Conservation (phyloP, 23 tunicate genomes). For the Diplosoma virens region DNA sequence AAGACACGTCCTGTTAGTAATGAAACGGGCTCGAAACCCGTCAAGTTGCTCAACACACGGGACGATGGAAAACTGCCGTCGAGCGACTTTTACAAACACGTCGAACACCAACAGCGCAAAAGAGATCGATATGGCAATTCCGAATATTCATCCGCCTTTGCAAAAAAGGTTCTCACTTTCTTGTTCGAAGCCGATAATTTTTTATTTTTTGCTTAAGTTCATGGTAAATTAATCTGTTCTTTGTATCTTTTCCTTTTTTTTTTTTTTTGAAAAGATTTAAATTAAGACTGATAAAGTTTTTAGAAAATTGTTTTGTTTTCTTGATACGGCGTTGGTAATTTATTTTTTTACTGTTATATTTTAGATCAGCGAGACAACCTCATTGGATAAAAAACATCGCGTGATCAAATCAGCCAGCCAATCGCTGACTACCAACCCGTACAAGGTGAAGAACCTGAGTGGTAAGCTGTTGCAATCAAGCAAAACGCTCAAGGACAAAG, state of each 20-base stretch:
- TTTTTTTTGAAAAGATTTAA: too few species aligned
- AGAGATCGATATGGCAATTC: conserved; percentile 50
- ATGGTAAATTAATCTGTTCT: too few species aligned
- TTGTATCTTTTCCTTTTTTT: too few species aligned
- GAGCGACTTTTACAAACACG: conserved; percentile 50
- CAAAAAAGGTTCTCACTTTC: not conserved
- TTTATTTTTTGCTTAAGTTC: not conserved
- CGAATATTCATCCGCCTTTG: conserved; percentile 23
- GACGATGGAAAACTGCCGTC: conserved; percentile 6
- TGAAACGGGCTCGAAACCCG: not conserved
- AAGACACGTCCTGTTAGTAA: conserved; percentile 6
- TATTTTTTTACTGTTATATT: too few species aligned
- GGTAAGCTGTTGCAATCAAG: too few species aligned
- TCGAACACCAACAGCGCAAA: conserved; percentile 46
- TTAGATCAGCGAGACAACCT: too few species aligned
- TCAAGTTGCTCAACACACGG: not conserved
- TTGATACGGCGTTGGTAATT: too few species aligned
- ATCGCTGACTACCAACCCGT: not conserved
- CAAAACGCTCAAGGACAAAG: too few species aligned
- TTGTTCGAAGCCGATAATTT: not conserved
- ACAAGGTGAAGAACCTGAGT: too few species aligned
- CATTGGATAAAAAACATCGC: conserved; percentile 23
- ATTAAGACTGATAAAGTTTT: too few species aligned
- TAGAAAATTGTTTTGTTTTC: too few species aligned
- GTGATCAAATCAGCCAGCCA: conserved; percentile 16